Evolutionary conservation across 2,888 invertebrate genomes (phyloP).

Genomic region (Synergus gifuensis): DNA sequence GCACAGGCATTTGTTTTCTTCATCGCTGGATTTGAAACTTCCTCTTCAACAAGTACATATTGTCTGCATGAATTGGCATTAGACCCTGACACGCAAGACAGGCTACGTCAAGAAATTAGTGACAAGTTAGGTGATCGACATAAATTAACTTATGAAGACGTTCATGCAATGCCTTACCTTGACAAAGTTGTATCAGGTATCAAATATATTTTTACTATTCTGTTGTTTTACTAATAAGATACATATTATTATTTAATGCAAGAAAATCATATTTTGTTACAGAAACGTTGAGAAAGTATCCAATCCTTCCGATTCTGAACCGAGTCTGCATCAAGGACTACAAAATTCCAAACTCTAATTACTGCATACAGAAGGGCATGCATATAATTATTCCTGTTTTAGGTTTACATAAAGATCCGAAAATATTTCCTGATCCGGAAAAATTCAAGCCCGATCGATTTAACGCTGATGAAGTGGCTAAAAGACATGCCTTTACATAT

Average conservation of each 20-base stretch:
- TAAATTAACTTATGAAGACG: slow-evolving; percentile 75
- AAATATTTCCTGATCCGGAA: slow-evolving; percentile 45
- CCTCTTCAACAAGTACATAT: slow-evolving; percentile 77
- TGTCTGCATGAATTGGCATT: slow-evolving; percentile 76
- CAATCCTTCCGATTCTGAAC: slow-evolving; percentile 62
- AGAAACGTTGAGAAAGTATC: slow-evolving; percentile 67
- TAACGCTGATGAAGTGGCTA: slow-evolving; percentile 37
- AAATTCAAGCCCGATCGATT: slow-evolving; percentile 44
- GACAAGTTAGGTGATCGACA: slow-evolving; percentile 47
- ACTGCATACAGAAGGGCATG: slow-evolving; percentile 60
- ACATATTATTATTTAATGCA: too few species aligned
- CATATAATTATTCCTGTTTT: slow-evolving; percentile 39
- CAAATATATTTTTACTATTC: background rate
- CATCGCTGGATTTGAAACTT: slow-evolving; percentile 78
- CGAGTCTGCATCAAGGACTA: slow-evolving; percentile 62
- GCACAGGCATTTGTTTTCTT: slow-evolving; percentile 78
- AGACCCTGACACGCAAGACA: slow-evolving; percentile 74
- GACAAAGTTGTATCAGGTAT: slow-evolving; percentile 76
- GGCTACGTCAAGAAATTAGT: slow-evolving; percentile 73
- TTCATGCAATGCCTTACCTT: slow-evolving; percentile 76
- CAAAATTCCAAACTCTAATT: slow-evolving; percentile 56
- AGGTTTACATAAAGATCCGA: slow-evolving; percentile 42
- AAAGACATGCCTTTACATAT: slow-evolving; percentile 40
- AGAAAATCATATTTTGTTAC: background rate
- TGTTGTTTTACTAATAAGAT: too few species aligned